Conservation (phyloP, 2,888 invertebrate species). For the Rotaria socialis region DNA sequence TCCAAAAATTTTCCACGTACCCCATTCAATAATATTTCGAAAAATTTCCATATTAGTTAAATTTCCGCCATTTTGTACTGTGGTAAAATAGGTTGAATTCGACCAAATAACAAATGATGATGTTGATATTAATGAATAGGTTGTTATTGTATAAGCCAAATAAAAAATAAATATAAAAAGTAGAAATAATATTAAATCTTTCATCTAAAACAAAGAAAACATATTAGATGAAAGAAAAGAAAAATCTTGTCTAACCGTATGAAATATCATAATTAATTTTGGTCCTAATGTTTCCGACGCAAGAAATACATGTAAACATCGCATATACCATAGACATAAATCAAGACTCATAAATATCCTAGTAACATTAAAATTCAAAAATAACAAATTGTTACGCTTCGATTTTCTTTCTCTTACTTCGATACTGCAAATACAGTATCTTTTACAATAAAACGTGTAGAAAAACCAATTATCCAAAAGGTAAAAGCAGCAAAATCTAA, state of each 20-base stretch:
- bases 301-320: constrained; percentile 43
- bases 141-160: constrained; percentile 42
- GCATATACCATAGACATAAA: constrained; percentile 43
- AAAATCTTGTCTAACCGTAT: constrained; percentile 38
- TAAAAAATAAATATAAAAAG: constrained; percentile 43
- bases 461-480: not conserved
- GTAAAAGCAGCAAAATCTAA: constrained; percentile 1
- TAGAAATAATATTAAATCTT: constrained; percentile 45
- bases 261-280: constrained; percentile 45
- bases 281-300: constrained; percentile 41
- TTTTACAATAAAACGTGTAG: constrained; percentile 14
- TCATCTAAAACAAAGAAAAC: constrained; percentile 39
- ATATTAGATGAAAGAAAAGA: too few species aligned
- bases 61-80: not conserved
- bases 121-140: constrained; percentile 30
- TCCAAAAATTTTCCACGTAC: constrained; percentile 22
- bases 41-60: not conserved
- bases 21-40: constrained; percentile 32
- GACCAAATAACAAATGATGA: not conserved
- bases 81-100: not conserved
- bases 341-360: constrained; percentile 44
- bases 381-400: too few species aligned
- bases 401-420: not conserved
- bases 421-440: not conserved
- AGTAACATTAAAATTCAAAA: not conserved